Base-by-base conservation (phyloP, 2,888 invertebrate species). In the Cetonia aurata region DNA sequence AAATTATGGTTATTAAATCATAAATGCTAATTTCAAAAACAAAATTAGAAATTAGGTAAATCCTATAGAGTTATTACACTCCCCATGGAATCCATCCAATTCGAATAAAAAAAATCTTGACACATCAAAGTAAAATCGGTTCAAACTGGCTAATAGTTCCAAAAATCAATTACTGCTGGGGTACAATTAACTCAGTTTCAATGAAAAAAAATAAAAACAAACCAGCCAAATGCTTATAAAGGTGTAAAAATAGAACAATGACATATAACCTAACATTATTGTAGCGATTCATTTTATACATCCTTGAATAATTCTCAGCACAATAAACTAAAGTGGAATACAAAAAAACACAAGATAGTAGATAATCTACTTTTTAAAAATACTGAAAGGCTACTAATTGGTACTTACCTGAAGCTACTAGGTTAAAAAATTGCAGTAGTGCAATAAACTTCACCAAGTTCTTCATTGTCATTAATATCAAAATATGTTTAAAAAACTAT, bases 401-500 rank as follows among this genome's bases (percentile, higher is more conserved):
- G 25, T 25, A 25, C 69, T 69, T 48, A 69, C 69, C 15, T 15
- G 69, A 60, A 48, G 60, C 37, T 50, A 13, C 69, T 60, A 69
- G 69, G 69, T 69, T 69, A 69, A 69, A 41, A 59, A 62, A 37
- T 50, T 69, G 69, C 74, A 79, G 62, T 42, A 76, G 79, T 75
- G 77, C 75, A 80, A 79, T 76, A 79, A 79, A 80, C 77, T 78
- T 77, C 79, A 82, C 79, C 77, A 80, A 80, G 78, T 80, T 80
- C 79, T 80, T 82, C 82, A 82, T 82, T 80, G 80, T 79, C 62
- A 62, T 10, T 62, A 62, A n/a, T n/a, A n/a, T n/a, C n/a, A n/a
- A 33, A 62, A 62, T 50, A 46, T 60, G 19, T 17, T 52, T 33
- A 48, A 62, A 48, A 48, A 48, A 46, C 46, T 60, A 48, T 15